Evolutionary conservation across 1,140 invertebrate species (phyloP), one percentile per base, ranked within the genome.

Genomic region (Goniozus legneri): DNA sequence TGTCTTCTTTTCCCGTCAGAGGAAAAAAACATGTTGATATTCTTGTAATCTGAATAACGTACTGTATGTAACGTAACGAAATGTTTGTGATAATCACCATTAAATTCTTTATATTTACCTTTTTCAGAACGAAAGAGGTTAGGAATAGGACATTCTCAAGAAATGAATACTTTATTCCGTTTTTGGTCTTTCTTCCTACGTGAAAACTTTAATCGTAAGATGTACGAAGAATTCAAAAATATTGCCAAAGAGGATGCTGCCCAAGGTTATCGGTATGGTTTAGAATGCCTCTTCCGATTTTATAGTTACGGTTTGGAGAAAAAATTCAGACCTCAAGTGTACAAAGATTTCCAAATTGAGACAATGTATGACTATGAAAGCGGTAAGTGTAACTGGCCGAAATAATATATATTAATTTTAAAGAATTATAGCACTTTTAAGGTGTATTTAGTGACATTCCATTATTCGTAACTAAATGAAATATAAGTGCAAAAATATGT

Each of bases 141-240:
- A 34, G 95, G 96, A 37, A 87, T 88, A 63, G 96, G 96, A 0
- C 88, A 92, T 58, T 94, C 92, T 10, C 90, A 91, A 65, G 94
- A 97, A 73, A 97, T 97, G 95, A 97, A 97, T 71, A 97, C 95
- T 0, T 79, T 97, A 1, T 97, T 95, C 78, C 81, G 97, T 47
- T 99, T 99, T 79, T 99, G 97, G 97, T 98, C 96, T 16, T 98
- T 98, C 83, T 99, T 99, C 79, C 80, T 99, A 33, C 79, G 96
- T 41, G 95, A 98, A 69, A 95, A 98, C 74, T 99, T 97, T 77
- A 98, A 98, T 77, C 84, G 89, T 59, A 95, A 89, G 57, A 98
- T 99, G 96, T 99, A 98, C 73, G 87, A 91, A 54, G 97, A 99
- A 76, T 99, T 99, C 73, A 86, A 85, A 64, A 80, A 79, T 34